Percentiles rank a stretch among this genome's conserved stretches.
These are phyloP conservation scores for Melitaea cinxia DNA, from an alignment of 1,140 invertebrate genomes.

Conservation along the genomic window DNA sequence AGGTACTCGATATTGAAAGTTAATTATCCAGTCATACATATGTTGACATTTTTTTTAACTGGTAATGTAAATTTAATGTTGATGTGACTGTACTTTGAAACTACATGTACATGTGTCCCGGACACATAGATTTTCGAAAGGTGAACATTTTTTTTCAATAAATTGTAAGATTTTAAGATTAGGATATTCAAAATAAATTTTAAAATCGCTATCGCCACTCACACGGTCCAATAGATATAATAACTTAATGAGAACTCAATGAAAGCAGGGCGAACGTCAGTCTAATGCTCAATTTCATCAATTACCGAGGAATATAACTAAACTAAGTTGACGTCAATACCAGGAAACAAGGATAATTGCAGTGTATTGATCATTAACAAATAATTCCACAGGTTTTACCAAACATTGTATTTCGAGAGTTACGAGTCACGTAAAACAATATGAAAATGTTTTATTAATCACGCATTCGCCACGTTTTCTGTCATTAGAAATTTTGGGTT, in stretches of 20 bases:
- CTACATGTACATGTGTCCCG: too few species aligned
- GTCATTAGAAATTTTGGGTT: too few species aligned
- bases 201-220: neutral
- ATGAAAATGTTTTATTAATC: neutral
- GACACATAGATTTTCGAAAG: too few species aligned
- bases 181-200: too few species aligned
- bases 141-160: too few species aligned
- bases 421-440: neutral
- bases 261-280: constrained; percentile 26
- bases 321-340: neutral
- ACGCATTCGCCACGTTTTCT: too few species aligned
- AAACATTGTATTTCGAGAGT: neutral
- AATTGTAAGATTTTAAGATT: too few species aligned
- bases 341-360: constrained; percentile 13
- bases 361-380: neutral
- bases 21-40: too few species aligned
- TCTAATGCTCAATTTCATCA: constrained; percentile 18
- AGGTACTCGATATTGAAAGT: too few species aligned
- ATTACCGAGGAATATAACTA: constrained; percentile 2
- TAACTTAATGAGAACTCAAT: neutral
- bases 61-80: too few species aligned
- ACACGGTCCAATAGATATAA: neutral
- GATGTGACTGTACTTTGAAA: too few species aligned
- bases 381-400: neutral
- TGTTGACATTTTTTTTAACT: too few species aligned